These are phyloP conservation scores for Synodontis membranacea DNA, from an alignment of 2,113 vertebrate species.

Conservation along the genomic window DNA sequence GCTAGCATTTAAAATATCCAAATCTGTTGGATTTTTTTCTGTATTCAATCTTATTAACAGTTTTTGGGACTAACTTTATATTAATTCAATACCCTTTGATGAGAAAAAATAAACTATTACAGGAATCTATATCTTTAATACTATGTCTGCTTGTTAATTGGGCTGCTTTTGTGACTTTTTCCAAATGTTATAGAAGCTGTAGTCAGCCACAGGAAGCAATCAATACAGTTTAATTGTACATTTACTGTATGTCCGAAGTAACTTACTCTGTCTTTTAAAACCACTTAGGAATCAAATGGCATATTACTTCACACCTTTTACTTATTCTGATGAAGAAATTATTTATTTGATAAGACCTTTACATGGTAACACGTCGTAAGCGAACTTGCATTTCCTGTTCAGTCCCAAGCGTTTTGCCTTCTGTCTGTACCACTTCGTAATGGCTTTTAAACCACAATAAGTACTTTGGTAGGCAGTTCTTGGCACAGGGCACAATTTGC, in stretches of 20 bases:
- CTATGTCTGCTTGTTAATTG: too few relatives aligned
- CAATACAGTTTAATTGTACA: too few relatives aligned
- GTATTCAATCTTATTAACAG: too few relatives aligned
- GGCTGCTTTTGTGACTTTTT: too few relatives aligned
- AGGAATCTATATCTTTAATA: neutral
- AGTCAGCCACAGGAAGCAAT: too few relatives aligned
- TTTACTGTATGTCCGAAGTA: neutral
- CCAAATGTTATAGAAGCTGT: too few relatives aligned
- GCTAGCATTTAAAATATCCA: too few relatives aligned
- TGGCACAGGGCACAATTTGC: neutral
- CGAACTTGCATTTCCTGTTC: neutral
- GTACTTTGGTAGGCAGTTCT: neutral
- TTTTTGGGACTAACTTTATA: neutral
- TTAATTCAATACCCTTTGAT: neutral
- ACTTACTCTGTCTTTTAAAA: neutral
- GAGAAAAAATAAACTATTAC: neutral
- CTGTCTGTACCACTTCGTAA: neutral
- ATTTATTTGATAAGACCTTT: neutral
- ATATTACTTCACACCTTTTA: neutral
- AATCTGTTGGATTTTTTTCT: neutral
- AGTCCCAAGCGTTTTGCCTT: neutral
- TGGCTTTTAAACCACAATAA: neutral
- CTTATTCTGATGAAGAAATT: neutral
- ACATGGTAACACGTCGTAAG: neutral
- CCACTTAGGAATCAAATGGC: neutral